A percentile compares a stretch with the other conserved stretches of the same genome.
Evolutionary conservation across 2,113 vertebrate genomes (phyloP).

Genomic region (Phasianus colchicus): DNA sequence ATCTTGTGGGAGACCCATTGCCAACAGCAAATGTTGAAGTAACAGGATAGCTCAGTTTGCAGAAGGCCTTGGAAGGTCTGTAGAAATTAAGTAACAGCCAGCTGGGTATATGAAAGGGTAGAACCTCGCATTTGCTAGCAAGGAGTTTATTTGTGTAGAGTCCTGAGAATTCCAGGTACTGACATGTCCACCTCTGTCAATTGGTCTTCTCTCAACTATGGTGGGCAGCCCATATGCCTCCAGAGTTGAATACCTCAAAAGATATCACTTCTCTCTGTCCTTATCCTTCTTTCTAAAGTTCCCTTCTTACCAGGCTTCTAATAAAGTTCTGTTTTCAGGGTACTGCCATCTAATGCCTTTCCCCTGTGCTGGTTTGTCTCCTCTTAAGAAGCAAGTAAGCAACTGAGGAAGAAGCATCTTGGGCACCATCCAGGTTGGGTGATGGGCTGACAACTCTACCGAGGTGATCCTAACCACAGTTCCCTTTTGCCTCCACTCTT

Average conservation of each 20-base stretch:
- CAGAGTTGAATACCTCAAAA: neutral
- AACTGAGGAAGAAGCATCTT: neutral
- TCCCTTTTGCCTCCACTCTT: neutral
- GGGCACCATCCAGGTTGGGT: neutral
- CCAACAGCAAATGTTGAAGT: neutral
- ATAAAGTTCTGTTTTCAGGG: neutral
- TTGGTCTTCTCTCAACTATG: neutral
- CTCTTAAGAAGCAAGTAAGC: neutral
- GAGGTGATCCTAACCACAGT: neutral
- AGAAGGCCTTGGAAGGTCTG: neutral
- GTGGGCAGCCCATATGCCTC: neutral
- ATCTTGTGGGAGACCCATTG: neutral
- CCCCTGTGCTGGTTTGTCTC: neutral
- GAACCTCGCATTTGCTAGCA: neutral
- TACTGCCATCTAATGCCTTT: neutral
- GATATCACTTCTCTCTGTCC: neutral
- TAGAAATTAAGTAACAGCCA: neutral
- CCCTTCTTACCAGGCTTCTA: neutral
- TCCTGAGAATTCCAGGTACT: neutral
- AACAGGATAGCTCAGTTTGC: neutral
- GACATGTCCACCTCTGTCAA: no score
- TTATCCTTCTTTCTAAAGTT: neutral
- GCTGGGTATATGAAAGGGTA: neutral
- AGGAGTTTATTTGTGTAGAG: neutral
- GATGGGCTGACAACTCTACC: neutral